A percentile compares a stretch with the other conserved stretches of the same genome.
phyloP scores from a whole-genome alignment of 2,888 invertebrate species.

The Laothoe populi region DNA sequence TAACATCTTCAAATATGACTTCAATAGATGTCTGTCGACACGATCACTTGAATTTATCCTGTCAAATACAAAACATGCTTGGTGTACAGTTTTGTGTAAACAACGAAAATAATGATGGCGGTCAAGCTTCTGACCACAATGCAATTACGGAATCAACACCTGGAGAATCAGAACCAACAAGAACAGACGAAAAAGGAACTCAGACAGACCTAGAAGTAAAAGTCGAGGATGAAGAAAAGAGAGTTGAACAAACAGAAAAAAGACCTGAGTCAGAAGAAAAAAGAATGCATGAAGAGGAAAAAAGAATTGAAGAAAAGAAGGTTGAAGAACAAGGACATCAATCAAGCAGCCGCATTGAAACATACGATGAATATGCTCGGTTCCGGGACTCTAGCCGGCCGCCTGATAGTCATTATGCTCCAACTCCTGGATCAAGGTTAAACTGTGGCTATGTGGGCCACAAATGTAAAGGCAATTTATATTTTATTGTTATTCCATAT shows the following conservation, averaged over 20 bases:
- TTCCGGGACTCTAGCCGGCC: slow-evolving; percentile 55
- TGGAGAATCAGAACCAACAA: background rate
- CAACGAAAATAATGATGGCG: background rate
- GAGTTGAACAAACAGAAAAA: too few relatives aligned
- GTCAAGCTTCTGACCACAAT: background rate
- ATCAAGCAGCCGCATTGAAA: slow-evolving; percentile 50
- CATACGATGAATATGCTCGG: slow-evolving; percentile 54
- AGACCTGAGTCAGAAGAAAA: too few relatives aligned
- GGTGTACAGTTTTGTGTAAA: too few relatives aligned
- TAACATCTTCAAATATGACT: background rate
- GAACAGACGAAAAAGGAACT: background rate
- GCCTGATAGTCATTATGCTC: slow-evolving; percentile 55
- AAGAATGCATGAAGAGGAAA: background rate
- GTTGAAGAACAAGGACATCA: slow-evolving; percentile 32
- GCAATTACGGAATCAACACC: background rate
- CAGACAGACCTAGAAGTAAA: background rate
- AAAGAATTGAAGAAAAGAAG: slow-evolving; percentile 26
- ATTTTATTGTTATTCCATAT: slow-evolving; percentile 21
- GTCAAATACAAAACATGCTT: too few relatives aligned
- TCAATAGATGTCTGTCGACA: background rate
- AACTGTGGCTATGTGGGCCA: slow-evolving; percentile 33
- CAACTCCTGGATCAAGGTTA: slow-evolving; percentile 41
- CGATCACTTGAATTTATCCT: background rate
- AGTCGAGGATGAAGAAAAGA: too few relatives aligned
- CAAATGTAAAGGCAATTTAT: slow-evolving; percentile 21